phyloP scores from a whole-genome alignment of 2,797 vertebrate species.

The Triplophysa yarkandensis region DNA sequence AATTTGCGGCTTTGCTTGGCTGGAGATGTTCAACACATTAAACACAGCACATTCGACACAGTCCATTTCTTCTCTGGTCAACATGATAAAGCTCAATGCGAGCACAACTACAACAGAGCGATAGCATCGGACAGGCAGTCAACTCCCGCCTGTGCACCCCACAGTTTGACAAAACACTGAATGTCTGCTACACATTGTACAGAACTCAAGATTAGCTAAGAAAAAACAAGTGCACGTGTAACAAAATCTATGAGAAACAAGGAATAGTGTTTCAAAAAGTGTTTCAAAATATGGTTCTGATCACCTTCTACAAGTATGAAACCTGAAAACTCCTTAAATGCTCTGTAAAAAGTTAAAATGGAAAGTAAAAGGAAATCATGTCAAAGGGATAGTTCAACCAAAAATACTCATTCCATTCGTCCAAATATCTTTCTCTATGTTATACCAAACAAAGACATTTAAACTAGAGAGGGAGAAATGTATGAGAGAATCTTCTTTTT shows the following conservation, averaged over 20 bases:
- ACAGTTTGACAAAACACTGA: slow-evolving; percentile 5
- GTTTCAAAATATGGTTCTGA: neutral
- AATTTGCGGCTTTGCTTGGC: slow-evolving; percentile 54
- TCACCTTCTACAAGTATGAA: too few species aligned
- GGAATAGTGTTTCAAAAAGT: neutral
- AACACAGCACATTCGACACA: slow-evolving; percentile 58
- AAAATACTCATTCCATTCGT: too few species aligned
- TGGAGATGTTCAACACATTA: slow-evolving; percentile 60
- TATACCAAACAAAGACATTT: too few species aligned
- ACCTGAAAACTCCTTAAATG: neutral
- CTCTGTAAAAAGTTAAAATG: neutral
- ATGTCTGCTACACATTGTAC: neutral
- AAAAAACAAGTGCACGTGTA: neutral
- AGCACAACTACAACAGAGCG: slow-evolving; percentile 28
- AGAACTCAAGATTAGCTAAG: neutral
- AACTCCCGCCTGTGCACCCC: slow-evolving; percentile 2
- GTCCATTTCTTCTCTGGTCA: slow-evolving; percentile 63
- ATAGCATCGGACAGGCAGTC: slow-evolving; percentile 37
- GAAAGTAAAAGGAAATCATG: neutral
- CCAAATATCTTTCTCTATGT: too few species aligned
- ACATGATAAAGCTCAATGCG: slow-evolving; percentile 47
- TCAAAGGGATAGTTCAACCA: too few species aligned
- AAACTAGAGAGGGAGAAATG: too few species aligned
- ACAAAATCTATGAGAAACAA: neutral
- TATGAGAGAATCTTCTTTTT: too few species aligned